Evolutionary conservation across 1,140 invertebrate genomes (phyloP), one percentile per base, ranked within the genome.

Genomic region (Oppia nitens): DNA sequence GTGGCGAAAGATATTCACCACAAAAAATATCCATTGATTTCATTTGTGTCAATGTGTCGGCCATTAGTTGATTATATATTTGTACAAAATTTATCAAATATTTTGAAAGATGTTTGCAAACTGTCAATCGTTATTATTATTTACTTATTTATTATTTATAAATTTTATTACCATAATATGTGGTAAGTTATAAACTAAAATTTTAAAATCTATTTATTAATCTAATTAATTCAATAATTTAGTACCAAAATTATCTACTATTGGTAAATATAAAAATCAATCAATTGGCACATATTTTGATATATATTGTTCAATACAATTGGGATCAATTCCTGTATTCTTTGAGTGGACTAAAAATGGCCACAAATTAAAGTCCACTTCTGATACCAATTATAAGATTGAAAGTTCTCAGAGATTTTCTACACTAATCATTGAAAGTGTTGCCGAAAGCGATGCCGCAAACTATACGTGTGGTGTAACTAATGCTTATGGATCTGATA

Each of bases 391-490:
- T n/a, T 53, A 53, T 17, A 28, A 53, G 2, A 27, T 59, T n/a
- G 55, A 62, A 23, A 26, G 25, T 25, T 58, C 40, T 40, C 57
- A 62, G 28, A 49, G 60, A 24, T 52, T 48, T 53, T 51, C 56
- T n/a, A 45, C 23, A 26, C 52, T 76, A 51, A 69, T 69, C 25
- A 73, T 76, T 28, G 65, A 67, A 45, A 66, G 67, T 53, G 69
- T 71, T 24, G 67, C 62, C 27, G 68, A 69, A 3, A 64, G 75
- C 60, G 79, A 84, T 70, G 73, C 78, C 57, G 84, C 83, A 14
- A 81, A 83, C 66, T 86, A 85, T 68, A 81, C 83, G 17, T 87
- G 84, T 70, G 70, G 77, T 27, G 83, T 80, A 25, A 76, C 73
- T 62, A 86, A 86, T 72, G 70, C 73, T 48, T 82, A 80, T 47